Conservation (phyloP, 1,140 invertebrate genomes). For the Apis dorsata region DNA sequence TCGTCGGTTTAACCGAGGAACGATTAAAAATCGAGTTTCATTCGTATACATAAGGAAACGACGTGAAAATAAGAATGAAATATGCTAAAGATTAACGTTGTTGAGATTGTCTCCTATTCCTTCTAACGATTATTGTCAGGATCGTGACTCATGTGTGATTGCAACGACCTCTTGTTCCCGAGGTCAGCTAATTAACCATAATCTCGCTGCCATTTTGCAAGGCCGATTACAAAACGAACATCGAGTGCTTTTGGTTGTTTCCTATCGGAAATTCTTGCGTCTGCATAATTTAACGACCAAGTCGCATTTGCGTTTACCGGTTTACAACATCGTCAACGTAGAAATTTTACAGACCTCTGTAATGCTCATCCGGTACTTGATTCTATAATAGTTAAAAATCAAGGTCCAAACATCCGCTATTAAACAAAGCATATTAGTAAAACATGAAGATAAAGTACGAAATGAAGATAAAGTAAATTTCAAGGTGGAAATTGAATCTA, state of each 20-base stretch:
- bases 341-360: background rate
- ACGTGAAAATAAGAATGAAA: background rate
- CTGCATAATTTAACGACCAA: conserved; percentile 68
- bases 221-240: conserved; percentile 64
- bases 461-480: too few species aligned
- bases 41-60: too few species aligned
- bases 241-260: conserved; percentile 41
- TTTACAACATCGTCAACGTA: background rate
- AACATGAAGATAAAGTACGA: too few species aligned
- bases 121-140: conserved; percentile 24
- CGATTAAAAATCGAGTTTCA: conserved; percentile 12
- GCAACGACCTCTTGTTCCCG: conserved; percentile 43
- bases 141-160: conserved; percentile 46
- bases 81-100: background rate
- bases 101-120: background rate
- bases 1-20: background rate
- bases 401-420: background rate
- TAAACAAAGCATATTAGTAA: too few species aligned
- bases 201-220: conserved; percentile 62
- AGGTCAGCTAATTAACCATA: conserved; percentile 70
- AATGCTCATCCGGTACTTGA: background rate
- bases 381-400: background rate
- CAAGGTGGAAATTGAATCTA: too few species aligned
- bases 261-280: conserved; percentile 32
- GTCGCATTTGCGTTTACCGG: background rate